Conservation (phyloP, 2,888 invertebrate genomes). For the Xanthorhoe spadicearia region DNA sequence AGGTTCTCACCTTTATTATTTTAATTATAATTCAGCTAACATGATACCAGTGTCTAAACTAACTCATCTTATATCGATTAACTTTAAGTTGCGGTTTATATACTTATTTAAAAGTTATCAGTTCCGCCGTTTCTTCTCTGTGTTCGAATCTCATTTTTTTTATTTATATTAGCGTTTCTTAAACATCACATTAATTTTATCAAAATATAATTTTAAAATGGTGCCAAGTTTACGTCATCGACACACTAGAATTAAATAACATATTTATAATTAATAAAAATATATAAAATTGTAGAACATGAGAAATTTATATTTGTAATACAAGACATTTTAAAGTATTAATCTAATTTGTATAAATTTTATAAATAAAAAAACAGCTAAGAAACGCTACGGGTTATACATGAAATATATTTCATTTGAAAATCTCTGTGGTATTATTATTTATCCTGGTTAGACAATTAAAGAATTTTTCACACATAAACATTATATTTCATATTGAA, state of each 20-base stretch:
- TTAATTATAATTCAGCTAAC: conserved; percentile 53
- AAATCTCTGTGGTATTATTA: conserved; percentile 62
- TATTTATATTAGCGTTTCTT: conserved; percentile 74
- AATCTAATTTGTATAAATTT: conserved; percentile 47
- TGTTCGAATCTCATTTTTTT: conserved; percentile 76
- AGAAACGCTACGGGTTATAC: conserved; percentile 84
- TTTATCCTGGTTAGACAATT: conserved; percentile 29
- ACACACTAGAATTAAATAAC: conserved; percentile 39
- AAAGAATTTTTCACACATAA: conserved; percentile 17
- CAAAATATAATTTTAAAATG: conserved; percentile 36
- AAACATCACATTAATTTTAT: conserved; percentile 39
- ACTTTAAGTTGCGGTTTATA: conserved; percentile 77
- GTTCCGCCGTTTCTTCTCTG: conserved; percentile 68
- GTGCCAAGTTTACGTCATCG: conserved; percentile 42
- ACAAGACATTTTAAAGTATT: conserved; percentile 54
- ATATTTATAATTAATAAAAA: conserved; percentile 37
- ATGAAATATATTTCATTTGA: conserved; percentile 82
- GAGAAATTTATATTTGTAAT: conserved; percentile 48
- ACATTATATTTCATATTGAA: conserved; percentile 26
- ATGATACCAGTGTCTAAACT: conserved; percentile 61
- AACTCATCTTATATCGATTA: conserved; percentile 33
- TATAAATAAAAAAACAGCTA: conserved; percentile 79
- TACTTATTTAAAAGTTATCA: conserved; percentile 74
- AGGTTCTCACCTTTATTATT: conserved; percentile 28
- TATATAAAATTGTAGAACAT: conserved; percentile 46